These are phyloP conservation scores for Acleris holmiana DNA, from an alignment of 2,888 invertebrate genomes.

Conservation along the genomic window DNA sequence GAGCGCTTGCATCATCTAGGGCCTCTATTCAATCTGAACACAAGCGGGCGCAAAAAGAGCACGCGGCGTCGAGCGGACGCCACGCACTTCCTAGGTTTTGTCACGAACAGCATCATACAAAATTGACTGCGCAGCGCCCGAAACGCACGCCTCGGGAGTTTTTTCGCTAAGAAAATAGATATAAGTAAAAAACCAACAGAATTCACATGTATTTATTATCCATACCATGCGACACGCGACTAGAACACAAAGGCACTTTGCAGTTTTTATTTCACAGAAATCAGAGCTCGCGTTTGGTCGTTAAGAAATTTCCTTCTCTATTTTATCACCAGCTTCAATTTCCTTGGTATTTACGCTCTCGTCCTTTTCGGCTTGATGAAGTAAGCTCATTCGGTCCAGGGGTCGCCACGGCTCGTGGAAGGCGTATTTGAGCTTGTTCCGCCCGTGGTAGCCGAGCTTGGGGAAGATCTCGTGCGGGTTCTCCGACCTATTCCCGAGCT, in stretches of 20 bases:
- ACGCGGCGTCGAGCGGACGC: no score
- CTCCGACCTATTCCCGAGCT: slow-evolving; percentile 46
- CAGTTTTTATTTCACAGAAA: slow-evolving; percentile 46
- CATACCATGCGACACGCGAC: slow-evolving; percentile 51
- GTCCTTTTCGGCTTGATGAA: slow-evolving; percentile 67
- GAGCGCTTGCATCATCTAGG: no score
- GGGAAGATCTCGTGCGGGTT: slow-evolving; percentile 50
- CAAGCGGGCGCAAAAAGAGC: no score
- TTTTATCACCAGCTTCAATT: slow-evolving; percentile 37
- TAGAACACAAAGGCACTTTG: slow-evolving; percentile 35
- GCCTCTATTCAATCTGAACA: no score
- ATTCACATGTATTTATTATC: slow-evolving; percentile 38
- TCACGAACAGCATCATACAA: no score
- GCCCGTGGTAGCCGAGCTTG: slow-evolving; percentile 72
- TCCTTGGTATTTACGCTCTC: slow-evolving; percentile 48
- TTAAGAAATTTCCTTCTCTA: slow-evolving; percentile 40
- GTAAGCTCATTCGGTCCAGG: slow-evolving; percentile 62
- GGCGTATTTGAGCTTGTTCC: slow-evolving; percentile 69
- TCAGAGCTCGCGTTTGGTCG: slow-evolving; percentile 59
- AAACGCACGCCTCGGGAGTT: no score
- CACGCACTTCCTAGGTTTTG: no score
- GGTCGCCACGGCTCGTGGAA: slow-evolving; percentile 79
- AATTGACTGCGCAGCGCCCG: no score
- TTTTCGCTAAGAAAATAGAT: no score
- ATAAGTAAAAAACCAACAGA: slow-evolving; percentile 1